These are phyloP conservation scores for Drosophila virilis DNA, from an alignment of 1,140 invertebrate genomes.

Conservation along the genomic window DNA sequence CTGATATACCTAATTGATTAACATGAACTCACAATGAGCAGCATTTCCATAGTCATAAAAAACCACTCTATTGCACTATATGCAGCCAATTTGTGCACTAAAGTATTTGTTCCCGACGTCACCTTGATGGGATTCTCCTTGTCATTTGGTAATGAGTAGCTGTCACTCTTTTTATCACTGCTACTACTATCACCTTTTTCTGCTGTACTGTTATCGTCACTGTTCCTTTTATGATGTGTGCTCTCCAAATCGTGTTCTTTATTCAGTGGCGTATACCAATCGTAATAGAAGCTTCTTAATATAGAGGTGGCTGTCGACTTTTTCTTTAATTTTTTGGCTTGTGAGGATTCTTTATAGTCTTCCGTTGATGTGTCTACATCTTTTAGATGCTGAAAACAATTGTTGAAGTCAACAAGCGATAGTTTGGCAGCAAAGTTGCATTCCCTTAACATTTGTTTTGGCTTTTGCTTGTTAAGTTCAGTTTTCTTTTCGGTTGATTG, in stretches of 20 bases:
- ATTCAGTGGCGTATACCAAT: slow-evolving; percentile 61
- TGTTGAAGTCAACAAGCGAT: slow-evolving; percentile 53
- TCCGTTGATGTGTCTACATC: slow-evolving; percentile 5
- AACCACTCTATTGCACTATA: slow-evolving; percentile 16
- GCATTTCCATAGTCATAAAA: slow-evolving; percentile 12
- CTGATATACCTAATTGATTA: slow-evolving; percentile 20
- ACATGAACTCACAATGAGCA: slow-evolving; percentile 57
- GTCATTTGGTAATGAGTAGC: neutral
- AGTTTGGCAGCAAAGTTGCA: slow-evolving; percentile 30
- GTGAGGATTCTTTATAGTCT: neutral
- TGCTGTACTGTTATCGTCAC: neutral
- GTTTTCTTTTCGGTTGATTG: neutral
- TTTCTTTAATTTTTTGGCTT: slow-evolving; percentile 16
- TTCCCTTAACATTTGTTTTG: neutral
- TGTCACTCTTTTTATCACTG: too few relatives aligned
- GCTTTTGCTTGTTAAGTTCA: neutral
- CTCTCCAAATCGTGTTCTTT: neutral
- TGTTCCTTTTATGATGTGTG: neutral
- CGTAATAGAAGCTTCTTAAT: slow-evolving; percentile 51
- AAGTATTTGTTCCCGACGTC: slow-evolving; percentile 14
- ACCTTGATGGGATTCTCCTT: neutral
- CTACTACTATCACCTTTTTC: neutral
- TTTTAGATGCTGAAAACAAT: slow-evolving; percentile 58
- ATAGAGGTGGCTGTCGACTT: slow-evolving; percentile 37
- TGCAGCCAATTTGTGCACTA: slow-evolving; percentile 2